Conservation (phyloP, 2,888 invertebrate genomes). For the Boloria selene region DNA sequence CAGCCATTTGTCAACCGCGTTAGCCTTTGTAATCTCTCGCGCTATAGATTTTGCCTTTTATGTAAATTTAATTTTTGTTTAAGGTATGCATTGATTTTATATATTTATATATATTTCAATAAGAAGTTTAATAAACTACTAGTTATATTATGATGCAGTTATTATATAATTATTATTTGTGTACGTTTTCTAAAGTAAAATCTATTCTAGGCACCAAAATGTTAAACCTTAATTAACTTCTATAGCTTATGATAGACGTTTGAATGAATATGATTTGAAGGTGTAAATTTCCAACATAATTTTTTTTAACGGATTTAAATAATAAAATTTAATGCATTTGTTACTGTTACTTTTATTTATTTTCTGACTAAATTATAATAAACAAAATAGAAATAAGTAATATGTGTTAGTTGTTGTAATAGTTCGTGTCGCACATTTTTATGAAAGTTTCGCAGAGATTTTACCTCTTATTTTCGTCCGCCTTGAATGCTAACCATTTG, state of each 20-base stretch:
- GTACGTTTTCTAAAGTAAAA: too few relatives aligned
- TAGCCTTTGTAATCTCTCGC: conserved; percentile 53
- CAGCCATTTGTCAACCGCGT: conserved; percentile 54
- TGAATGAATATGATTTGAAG: too few relatives aligned
- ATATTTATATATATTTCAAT: background rate
- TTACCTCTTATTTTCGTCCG: conserved; percentile 47
- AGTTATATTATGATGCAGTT: background rate
- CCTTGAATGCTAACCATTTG: conserved; percentile 51
- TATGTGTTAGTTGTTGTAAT: conserved; percentile 41
- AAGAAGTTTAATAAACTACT: background rate
- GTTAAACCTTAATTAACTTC: too few relatives aligned
- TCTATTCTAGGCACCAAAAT: too few relatives aligned
- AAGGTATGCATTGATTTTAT: conserved; percentile 1
- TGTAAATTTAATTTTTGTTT: conserved; percentile 24
- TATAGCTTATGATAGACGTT: too few relatives aligned
- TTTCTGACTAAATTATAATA: too few relatives aligned
- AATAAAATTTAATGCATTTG: too few relatives aligned
- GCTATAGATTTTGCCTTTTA: conserved; percentile 54
- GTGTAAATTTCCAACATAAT: too few relatives aligned
- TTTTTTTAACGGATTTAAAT: too few relatives aligned
- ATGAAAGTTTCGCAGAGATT: conserved; percentile 37
- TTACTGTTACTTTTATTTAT: too few relatives aligned
- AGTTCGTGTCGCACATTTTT: conserved; percentile 38
- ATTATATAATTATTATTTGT: background rate
- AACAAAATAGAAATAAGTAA: too few relatives aligned